phyloP scores from a whole-genome alignment of 2,888 invertebrate genomes.

The Gerris lacustris region DNA sequence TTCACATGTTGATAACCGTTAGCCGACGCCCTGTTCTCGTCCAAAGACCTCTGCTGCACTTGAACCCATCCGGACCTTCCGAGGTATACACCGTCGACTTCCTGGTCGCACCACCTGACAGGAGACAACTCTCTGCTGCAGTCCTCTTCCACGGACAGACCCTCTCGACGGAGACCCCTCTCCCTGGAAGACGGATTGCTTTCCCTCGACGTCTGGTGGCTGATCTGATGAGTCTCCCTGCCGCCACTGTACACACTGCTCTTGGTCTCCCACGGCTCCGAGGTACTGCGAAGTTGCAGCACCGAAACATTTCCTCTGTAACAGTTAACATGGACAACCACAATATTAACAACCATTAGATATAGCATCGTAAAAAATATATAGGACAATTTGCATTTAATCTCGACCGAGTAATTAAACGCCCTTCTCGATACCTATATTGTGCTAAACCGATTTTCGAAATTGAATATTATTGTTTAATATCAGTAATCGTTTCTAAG shows the following conservation, averaged over 20 bases:
- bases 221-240: background rate
- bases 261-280: constrained; percentile 44
- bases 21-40: constrained; percentile 35
- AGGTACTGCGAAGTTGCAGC: constrained; percentile 43
- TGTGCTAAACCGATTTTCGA: no score
- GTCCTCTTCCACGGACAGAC: constrained; percentile 20
- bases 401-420: no score
- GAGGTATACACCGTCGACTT: constrained; percentile 47
- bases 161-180: constrained; percentile 18
- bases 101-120: constrained; percentile 47
- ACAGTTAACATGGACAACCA: constrained; percentile 21
- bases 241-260: constrained; percentile 19
- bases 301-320: constrained; percentile 46
- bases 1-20: constrained; percentile 13
- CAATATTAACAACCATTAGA: no score
- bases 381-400: no score
- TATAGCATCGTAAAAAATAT: no score
- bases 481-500: no score
- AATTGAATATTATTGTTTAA: no score
- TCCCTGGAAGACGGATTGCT: constrained; percentile 15
- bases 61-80: constrained; percentile 44
- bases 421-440: no score
- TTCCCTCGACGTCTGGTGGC: background rate
- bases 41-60: constrained; percentile 45
- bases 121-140: constrained; percentile 45